Conservation (phyloP, 2,113 vertebrate genomes). For the Hypocryptadius cinnamomeus region DNA sequence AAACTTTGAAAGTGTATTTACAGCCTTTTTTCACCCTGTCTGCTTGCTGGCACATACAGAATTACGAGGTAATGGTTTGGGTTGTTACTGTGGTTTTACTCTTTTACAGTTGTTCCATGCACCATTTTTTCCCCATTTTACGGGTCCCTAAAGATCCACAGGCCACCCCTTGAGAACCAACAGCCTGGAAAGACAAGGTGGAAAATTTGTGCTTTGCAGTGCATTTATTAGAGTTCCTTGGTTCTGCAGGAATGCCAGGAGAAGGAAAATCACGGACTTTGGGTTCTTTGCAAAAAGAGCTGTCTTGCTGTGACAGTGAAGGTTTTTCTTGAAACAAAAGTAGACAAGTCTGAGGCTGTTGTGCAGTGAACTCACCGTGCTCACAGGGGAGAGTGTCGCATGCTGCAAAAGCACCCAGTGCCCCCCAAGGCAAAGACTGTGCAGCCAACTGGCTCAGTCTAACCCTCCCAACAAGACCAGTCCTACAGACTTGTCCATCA, state of each 20-base stretch:
- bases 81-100: slow-evolving; percentile 5
- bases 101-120: background rate
- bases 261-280: background rate
- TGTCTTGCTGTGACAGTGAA: background rate
- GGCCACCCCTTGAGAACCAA: background rate
- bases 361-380: background rate
- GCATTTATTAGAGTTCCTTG: background rate
- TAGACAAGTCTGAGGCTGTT: background rate
- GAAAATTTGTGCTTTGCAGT: background rate
- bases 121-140: background rate
- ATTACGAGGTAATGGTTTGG: background rate
- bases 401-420: background rate
- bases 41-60: background rate
- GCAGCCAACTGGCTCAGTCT: background rate
- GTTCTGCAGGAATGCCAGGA: background rate
- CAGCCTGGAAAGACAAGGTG: background rate
- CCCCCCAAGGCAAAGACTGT: background rate
- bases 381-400: fast-evolving
- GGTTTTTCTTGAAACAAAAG: background rate
- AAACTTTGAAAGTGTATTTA: slow-evolving; percentile 9
- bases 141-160: background rate
- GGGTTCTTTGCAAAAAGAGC: background rate
- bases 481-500: background rate
- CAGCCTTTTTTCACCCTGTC: background rate
- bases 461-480: background rate